Base-by-base conservation (phyloP, 2,797 vertebrate species). In the Diceros bicornis region DNA sequence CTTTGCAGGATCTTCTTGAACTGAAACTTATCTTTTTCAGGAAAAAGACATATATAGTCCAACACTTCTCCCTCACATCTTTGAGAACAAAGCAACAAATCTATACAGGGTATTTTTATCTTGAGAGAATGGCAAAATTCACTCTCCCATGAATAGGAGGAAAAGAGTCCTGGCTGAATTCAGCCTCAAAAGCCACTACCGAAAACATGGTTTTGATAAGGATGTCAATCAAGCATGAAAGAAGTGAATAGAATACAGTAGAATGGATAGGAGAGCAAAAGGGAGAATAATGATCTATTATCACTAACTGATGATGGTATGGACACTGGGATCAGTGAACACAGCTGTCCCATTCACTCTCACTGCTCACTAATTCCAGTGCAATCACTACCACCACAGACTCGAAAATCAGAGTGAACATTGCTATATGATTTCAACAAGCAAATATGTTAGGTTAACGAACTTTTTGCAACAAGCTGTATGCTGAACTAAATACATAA, bases 1-100 rank as follows among this genome's bases (percentile, higher is more conserved):
- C 25, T 95, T 34, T 55, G n/a, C 2, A 52, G 47, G 52, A 55
- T 83, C 32, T 88, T 81, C 44, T 90, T 87, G 21, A 97, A 86
- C 44, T 32, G 66, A 74, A 92, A 92, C 17, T 1, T 72, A 10
- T 85, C 32, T 81, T 18, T 94, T 83, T 71, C 7, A n/a, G 41
- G 66, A 78, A 92, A 94, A 85, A 61, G 17, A 92, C 17, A 27
- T 55, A 64, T 11, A 27, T 17, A 85, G 57, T 47, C 34, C 37
- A 77, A 41, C 2, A n/a, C 4, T 61, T 71, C 2, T 77, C 11
- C 11, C 59, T 86, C 17, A 72, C 29, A 86, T 79, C 32, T 2
- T 21, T 84, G 11, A 1, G 16, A 94, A 6, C 2, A 50, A 79
- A 96, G 6, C 5, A 52, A 41, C 57, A 72, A 79, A 77, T 94